phyloP scores from a whole-genome alignment of 2,113 vertebrate species.

The Pterocles orientalis region DNA sequence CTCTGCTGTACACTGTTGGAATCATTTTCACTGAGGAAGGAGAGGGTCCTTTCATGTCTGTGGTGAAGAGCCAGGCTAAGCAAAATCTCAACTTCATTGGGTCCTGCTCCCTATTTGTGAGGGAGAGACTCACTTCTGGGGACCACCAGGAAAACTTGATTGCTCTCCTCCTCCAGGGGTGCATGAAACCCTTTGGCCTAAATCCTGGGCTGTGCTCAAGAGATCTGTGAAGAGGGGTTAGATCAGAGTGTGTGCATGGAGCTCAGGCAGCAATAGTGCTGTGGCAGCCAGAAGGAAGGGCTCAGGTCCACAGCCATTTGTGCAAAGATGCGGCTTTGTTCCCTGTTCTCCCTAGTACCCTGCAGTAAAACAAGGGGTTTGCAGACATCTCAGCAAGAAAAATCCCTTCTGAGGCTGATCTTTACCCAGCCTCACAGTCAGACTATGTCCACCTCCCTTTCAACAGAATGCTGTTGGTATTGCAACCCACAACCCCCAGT shows the following conservation, averaged over 20 bases:
- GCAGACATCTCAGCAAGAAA: neutral
- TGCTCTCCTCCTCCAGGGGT: neutral
- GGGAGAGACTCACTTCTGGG: neutral
- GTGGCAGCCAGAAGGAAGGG: neutral
- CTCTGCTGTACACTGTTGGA: neutral
- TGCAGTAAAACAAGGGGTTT: neutral
- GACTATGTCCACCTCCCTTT: neutral
- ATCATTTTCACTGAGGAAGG: rapidly evolving
- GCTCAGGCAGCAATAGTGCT: neutral
- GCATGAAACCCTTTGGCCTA: neutral
- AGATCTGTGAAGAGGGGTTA: neutral
- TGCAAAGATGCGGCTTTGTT: neutral
- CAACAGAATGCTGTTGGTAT: neutral
- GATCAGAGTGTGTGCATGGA: neutral
- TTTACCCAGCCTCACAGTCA: neutral
- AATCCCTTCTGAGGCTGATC: neutral
- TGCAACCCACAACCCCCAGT: neutral
- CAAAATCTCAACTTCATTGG: neutral
- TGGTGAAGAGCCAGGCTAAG: rapidly evolving
- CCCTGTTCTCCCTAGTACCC: neutral
- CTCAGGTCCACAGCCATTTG: neutral
- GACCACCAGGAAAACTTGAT: neutral
- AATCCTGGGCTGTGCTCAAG: neutral
- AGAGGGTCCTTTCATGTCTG: neutral
- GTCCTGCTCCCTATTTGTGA: neutral